A percentile compares a stretch with the other conserved stretches of the same genome.
Conservation (phyloP, 2,888 invertebrate species). For the Ichneumoninae sp. region DNA sequence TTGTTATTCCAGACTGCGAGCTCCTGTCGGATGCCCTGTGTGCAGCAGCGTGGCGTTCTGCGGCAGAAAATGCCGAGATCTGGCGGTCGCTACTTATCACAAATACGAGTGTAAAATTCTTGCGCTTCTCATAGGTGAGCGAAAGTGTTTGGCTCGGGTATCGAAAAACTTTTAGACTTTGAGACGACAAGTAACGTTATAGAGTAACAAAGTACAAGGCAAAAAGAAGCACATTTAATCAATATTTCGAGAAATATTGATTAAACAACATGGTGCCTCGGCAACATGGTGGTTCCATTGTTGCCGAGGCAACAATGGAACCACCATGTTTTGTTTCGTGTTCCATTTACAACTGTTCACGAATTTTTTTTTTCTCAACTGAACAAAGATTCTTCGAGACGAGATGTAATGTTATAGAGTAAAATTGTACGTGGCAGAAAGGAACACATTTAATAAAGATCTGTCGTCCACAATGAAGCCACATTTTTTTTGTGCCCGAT, state of each 20-base stretch:
- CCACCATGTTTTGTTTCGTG: neutral
- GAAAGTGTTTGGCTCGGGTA: neutral
- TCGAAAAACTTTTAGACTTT: neutral
- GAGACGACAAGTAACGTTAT: neutral
- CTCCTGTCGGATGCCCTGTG: constrained; percentile 89
- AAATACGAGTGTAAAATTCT: constrained; percentile 90
- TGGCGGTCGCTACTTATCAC: constrained; percentile 89
- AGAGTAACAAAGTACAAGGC: no score
- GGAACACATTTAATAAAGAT: no score
- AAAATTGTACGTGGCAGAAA: no score
- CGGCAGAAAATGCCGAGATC: constrained; percentile 87
- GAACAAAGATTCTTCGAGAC: no score
- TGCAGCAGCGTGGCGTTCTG: constrained; percentile 93
- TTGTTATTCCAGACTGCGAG: constrained; percentile 85
- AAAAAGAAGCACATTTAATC: no score
- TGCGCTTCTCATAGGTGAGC: constrained; percentile 89
- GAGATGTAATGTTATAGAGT: neutral
- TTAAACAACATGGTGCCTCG: no score
- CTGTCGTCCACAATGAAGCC: no score
- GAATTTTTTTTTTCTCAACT: neutral
- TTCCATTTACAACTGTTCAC: neutral
- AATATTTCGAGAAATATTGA: no score
- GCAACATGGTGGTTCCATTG: no score
- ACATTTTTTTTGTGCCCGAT: neutral
- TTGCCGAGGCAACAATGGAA: no score